Evolutionary conservation across 1,140 invertebrate genomes (phyloP).

Genomic region (Diuraphis noxia): DNA sequence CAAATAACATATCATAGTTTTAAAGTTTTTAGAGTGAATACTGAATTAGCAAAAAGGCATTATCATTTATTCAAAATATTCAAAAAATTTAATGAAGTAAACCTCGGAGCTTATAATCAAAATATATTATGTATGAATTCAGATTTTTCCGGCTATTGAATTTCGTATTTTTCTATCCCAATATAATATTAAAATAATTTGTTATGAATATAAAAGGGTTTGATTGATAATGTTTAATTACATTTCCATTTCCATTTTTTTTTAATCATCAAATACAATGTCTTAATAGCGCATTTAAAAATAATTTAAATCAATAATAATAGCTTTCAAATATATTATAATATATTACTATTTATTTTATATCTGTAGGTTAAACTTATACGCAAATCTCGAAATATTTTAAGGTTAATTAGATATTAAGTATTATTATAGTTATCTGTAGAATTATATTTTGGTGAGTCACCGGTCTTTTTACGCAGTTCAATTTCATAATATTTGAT

Average conservation of each 20-base stretch:
- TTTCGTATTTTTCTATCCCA: neutral
- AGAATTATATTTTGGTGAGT: neutral
- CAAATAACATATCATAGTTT: neutral
- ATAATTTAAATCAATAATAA: neutral
- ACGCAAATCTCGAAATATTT: neutral
- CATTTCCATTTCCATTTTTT: neutral
- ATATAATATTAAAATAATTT: too few species aligned
- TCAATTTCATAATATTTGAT: neutral
- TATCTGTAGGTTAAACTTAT: neutral
- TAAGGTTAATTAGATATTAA: neutral
- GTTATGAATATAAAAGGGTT: neutral
- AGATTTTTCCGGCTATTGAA: neutral
- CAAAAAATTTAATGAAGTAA: neutral
- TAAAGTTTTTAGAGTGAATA: neutral
- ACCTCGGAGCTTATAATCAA: neutral
- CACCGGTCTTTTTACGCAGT: neutral
- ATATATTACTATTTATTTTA: neutral
- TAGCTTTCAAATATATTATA: neutral
- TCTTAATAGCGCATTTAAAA: neutral
- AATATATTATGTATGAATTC: too few species aligned
- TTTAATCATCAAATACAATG: neutral
- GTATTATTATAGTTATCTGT: neutral
- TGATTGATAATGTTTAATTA: neutral
- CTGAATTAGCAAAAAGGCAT: neutral
- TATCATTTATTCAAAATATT: neutral